A percentile compares a stretch with the other conserved stretches of the same genome.
Evolutionary conservation across 1,140 invertebrate species (phyloP).

Genomic region (Magallana angulata): DNA sequence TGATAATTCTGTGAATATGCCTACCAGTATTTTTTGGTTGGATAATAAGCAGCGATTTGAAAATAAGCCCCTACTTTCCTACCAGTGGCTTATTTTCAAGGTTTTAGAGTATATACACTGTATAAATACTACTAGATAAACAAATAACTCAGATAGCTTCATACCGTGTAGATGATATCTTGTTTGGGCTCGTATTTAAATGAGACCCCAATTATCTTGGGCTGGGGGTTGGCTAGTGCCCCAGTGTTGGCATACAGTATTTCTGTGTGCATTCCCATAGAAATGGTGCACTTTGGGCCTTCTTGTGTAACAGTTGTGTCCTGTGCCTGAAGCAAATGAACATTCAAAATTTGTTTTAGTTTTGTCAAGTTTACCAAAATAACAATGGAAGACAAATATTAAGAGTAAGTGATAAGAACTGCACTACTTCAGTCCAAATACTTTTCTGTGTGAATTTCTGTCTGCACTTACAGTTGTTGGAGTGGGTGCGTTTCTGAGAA

Average conservation of each 20-base stretch:
- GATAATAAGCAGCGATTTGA: no score
- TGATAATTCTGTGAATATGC: no score
- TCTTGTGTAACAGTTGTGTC: constrained; percentile 12
- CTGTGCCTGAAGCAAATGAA: not conserved
- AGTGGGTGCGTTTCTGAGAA: constrained; percentile 68
- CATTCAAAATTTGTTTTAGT: no score
- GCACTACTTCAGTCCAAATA: no score
- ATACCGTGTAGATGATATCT: constrained; percentile 64
- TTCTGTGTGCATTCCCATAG: constrained; percentile 80
- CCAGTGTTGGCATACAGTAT: constrained; percentile 81
- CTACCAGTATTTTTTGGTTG: no score
- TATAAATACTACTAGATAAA: not conserved
- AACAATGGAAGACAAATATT: no score
- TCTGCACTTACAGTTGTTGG: constrained; percentile 46
- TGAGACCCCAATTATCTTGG: constrained; percentile 81
- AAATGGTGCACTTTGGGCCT: constrained; percentile 56
- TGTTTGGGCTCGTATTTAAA: constrained; percentile 67
- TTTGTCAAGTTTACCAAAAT: no score
- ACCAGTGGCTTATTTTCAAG: no score
- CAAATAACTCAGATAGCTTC: not conserved
- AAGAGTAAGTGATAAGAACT: no score
- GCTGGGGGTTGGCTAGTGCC: constrained; percentile 78
- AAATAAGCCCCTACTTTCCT: no score
- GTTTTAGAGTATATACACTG: no score
- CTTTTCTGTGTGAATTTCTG: no score